phyloP scores from a whole-genome alignment of 2,113 vertebrate species.

The Cephalopterus ornatus region DNA sequence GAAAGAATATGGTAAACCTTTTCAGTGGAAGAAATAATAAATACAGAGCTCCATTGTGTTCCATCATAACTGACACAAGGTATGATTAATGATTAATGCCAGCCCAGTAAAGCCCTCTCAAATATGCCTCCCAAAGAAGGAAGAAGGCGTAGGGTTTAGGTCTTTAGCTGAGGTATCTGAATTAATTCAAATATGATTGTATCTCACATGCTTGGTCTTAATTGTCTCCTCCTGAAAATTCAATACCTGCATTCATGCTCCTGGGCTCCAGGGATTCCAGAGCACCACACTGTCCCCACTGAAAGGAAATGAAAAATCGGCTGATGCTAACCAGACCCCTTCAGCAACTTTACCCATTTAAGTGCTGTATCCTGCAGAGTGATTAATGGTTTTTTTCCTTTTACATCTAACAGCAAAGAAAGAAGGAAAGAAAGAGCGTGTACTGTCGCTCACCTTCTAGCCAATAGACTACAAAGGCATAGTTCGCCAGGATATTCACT shows the following conservation, averaged over 20 bases:
- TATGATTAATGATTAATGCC: constrained; percentile 21
- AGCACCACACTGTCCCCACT: constrained; percentile 72
- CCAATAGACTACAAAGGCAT: constrained; percentile 31
- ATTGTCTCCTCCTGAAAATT: constrained; percentile 68
- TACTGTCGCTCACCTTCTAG: constrained; percentile 33
- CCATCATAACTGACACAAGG: not conserved
- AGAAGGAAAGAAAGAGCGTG: not conserved
- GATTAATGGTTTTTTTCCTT: constrained; percentile 76
- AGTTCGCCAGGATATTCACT: not conserved
- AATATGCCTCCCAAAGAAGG: not conserved
- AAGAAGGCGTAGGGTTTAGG: constrained; percentile 1
- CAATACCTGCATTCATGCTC: constrained; percentile 73
- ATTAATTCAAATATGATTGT: constrained; percentile 60
- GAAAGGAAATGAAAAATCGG: constrained; percentile 80
- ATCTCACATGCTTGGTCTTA: constrained; percentile 61
- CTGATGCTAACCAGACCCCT: constrained; percentile 78
- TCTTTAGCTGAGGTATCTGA: constrained; percentile 14
- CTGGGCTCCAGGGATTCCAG: constrained; percentile 63
- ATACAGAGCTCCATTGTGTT: constrained; percentile 30
- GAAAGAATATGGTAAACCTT: constrained; percentile 5
- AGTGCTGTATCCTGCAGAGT: constrained; percentile 74
- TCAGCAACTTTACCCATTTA: constrained; percentile 69
- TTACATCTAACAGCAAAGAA: constrained; percentile 62
- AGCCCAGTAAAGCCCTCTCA: not conserved
- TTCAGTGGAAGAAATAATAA: constrained; percentile 16